Evolutionary conservation across 2,113 vertebrate species (phyloP).

Genomic region (Girardinichthys multiradiatus): DNA sequence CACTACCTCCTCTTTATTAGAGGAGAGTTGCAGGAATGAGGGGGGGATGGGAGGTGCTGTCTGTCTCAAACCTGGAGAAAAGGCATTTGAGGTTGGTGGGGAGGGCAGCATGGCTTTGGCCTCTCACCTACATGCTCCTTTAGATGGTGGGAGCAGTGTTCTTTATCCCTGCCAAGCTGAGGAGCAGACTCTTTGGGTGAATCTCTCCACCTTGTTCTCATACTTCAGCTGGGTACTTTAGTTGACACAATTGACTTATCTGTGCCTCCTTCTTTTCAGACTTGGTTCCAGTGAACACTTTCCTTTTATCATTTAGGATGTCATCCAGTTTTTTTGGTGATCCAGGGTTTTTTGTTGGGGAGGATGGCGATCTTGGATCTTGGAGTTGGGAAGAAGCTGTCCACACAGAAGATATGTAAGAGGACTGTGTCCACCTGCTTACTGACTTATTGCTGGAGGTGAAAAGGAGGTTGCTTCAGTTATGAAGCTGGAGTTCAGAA

Average conservation of each 20-base stretch:
- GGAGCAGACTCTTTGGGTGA: neutral
- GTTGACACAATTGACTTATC: too few relatives aligned
- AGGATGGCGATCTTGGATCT: neutral
- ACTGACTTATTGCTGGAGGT: too few relatives aligned
- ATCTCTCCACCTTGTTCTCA: neutral
- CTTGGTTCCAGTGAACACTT: neutral
- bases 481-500: neutral
- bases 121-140: neutral
- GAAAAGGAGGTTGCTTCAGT: neutral
- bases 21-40: neutral
- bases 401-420: too few relatives aligned
- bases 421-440: too few relatives aligned
- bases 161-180: neutral
- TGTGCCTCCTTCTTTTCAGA: neutral
- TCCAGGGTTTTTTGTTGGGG: neutral
- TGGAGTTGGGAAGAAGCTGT: neutral
- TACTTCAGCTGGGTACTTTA: neutral
- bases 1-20: neutral
- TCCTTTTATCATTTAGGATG: neutral
- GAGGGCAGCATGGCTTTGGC: neutral
- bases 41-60: neutral
- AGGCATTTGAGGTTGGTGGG: too few relatives aligned
- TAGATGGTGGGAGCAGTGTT: neutral
- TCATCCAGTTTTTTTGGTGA: neutral
- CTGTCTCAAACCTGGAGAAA: neutral